phyloP scores from a whole-genome alignment of 2,888 invertebrate species.

The Dermolepida albohirtum region DNA sequence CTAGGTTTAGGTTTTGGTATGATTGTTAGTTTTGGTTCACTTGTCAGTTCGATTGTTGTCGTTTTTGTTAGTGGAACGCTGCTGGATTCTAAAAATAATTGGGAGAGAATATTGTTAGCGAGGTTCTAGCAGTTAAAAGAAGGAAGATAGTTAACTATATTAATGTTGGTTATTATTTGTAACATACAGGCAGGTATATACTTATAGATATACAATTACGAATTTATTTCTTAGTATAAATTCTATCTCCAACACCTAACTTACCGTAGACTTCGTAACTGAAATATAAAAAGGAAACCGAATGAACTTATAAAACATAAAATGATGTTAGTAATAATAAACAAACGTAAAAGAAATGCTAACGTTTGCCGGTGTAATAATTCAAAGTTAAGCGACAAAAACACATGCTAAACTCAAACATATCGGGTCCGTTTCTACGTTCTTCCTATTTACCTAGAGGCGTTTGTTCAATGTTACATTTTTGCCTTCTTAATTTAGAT shows the following conservation, averaged over 20 bases:
- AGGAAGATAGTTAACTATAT: slow-evolving; percentile 37
- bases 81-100: slow-evolving; percentile 65
- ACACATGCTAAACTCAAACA: slow-evolving; percentile 60
- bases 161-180: slow-evolving; percentile 25
- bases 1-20: slow-evolving; percentile 59
- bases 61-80: slow-evolving; percentile 60
- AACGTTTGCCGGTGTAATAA: slow-evolving; percentile 48
- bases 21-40: slow-evolving; percentile 56
- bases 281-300: slow-evolving; percentile 41
- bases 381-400: slow-evolving; percentile 46
- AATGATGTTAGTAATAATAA: slow-evolving; percentile 51
- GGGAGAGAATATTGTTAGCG: slow-evolving; percentile 63
- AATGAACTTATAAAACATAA: slow-evolving; percentile 46
- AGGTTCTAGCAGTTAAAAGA: slow-evolving; percentile 59
- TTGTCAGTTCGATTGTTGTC: slow-evolving; percentile 53
- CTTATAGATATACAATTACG: slow-evolving; percentile 34
- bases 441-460: slow-evolving; percentile 53
- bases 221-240: too few species aligned
- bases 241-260: slow-evolving; percentile 46
- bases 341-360: slow-evolving; percentile 49
- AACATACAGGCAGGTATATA: slow-evolving; percentile 54
- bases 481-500: slow-evolving; percentile 49
- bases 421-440: slow-evolving; percentile 59
- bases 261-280: slow-evolving; percentile 47
- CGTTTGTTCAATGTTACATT: slow-evolving; percentile 51